These are phyloP conservation scores for Drosophila melanosoma DNA, from an alignment of 2,888 invertebrate species.

Conservation along the genomic window DNA sequence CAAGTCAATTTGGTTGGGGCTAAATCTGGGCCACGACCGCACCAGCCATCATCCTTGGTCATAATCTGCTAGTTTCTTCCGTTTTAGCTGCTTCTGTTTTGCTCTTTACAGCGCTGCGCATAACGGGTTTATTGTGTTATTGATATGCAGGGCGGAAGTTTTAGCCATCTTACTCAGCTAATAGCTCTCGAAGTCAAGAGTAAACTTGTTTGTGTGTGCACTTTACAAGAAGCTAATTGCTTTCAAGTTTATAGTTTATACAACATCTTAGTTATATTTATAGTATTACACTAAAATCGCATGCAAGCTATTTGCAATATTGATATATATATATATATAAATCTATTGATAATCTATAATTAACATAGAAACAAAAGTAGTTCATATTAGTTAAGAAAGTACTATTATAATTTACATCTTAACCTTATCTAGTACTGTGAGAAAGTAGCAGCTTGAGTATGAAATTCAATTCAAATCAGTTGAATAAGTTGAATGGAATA, in stretches of 20 bases:
- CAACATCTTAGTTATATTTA: neutral
- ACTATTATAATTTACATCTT: neutral
- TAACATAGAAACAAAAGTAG: neutral
- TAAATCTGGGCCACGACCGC: constrained; percentile 4
- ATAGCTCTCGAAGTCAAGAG: constrained; percentile 18
- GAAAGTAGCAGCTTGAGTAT: neutral
- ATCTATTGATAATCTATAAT: too few relatives aligned
- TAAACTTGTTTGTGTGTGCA: constrained; percentile 15
- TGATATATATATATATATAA: neutral
- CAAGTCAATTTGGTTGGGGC: constrained; percentile 38
- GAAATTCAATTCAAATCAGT: neutral
- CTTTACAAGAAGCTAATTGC: constrained; percentile 35
- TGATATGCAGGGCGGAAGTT: constrained; percentile 61
- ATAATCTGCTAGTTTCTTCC: neutral
- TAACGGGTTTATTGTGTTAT: constrained; percentile 64
- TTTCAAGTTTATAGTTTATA: constrained; percentile 22
- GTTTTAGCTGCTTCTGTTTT: constrained; percentile 17
- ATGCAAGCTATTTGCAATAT: neutral
- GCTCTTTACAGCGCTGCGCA: constrained; percentile 23
- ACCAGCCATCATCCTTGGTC: constrained; percentile 10
- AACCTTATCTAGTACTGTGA: neutral
- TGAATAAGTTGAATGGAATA: constrained; percentile 1
- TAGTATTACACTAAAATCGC: neutral
- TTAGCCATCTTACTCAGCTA: constrained; percentile 31
- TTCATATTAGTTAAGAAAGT: neutral